Base-by-base conservation (phyloP, 2,113 vertebrate genomes). In the Lepus timidus region DNA sequence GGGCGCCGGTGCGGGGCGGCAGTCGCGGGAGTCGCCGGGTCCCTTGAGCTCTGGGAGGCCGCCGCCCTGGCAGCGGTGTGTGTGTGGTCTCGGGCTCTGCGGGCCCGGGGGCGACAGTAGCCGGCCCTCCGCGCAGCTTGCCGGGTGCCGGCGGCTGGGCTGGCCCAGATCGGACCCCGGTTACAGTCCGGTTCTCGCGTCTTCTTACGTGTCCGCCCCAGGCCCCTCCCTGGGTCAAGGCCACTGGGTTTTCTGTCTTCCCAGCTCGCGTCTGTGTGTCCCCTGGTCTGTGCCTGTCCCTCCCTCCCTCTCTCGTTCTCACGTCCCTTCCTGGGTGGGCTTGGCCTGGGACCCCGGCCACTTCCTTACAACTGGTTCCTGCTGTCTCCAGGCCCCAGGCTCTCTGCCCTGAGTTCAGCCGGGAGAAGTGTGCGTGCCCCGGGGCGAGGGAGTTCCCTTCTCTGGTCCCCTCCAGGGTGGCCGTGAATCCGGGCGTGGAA, bases 171-270 rank as follows among this genome's bases (percentile, higher is more conserved):
- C 61, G 23, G 39, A 83, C n/a, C 70, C 17, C 67, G 4, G 0
- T 27, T 12, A 1, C 2, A 4, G 31, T 0, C 22, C 6, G 0
- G 10, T 58, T 83, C 36, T 44, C 31, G 33, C 17, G 0, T 17
- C n/a, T 14, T 74, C 5, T 31, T 29, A 1, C 9, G 80, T 58
- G 29, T 31, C 19, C n/a, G 91, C 1, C 16, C 27, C 1, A 16
- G 44, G 29, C 1, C 27, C 9, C 3, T 19, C 9, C 67, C n/a
- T 11, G 17, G 49, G 49, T 74, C 9, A 1, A n/a, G 44, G 49
- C 16, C 12, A 52, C 44, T 17, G 20, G 61, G 4, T 61, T 88
- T 67, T 36, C 68, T n/a, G 12, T 62, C 39, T 70, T 31, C 49
- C 73, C 14, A n/a, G 20, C 1, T 0, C 5, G 25, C 17, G 29